A percentile compares a stretch with the other conserved stretches of the same genome.
phyloP scores from a whole-genome alignment of 2,797 vertebrate genomes.

The Enteromius mattozi region DNA sequence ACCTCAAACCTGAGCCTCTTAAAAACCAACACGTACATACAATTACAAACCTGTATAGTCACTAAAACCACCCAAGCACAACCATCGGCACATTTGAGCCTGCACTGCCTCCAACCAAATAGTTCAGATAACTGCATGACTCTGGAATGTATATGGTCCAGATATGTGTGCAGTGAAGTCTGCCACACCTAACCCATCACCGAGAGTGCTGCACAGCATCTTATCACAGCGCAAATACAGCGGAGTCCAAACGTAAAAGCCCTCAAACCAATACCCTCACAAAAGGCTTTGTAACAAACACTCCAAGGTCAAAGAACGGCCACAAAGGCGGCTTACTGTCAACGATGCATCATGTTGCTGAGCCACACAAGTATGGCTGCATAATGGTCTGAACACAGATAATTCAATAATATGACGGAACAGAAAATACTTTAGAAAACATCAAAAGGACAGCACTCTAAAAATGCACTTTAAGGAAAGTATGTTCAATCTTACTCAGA shows the following conservation, averaged over 20 bases:
- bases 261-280: constrained; percentile 34
- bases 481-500: background rate
- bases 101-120: constrained; percentile 49
- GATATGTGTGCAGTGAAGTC: constrained; percentile 42
- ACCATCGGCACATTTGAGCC: constrained; percentile 26
- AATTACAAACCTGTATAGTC: constrained; percentile 42
- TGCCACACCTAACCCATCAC: constrained; percentile 51
- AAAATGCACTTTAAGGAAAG: background rate
- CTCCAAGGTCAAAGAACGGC: constrained; percentile 24
- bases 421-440: background rate
- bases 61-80: constrained; percentile 8
- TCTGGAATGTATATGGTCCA: constrained; percentile 48
- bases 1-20: constrained; percentile 50
- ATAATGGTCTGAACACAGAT: constrained; percentile 10
- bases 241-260: background rate
- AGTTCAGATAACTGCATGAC: constrained; percentile 49
- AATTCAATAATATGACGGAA: constrained; percentile 4
- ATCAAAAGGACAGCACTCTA: background rate
- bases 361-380: constrained; percentile 13
- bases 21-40: constrained; percentile 30
- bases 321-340: constrained; percentile 30
- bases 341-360: constrained; percentile 13
- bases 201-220: constrained; percentile 8
- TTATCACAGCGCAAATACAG: constrained; percentile 49
- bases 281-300: constrained; percentile 24